phyloP scores from a whole-genome alignment of 1,140 invertebrate species.

The Bombus impatiens region DNA sequence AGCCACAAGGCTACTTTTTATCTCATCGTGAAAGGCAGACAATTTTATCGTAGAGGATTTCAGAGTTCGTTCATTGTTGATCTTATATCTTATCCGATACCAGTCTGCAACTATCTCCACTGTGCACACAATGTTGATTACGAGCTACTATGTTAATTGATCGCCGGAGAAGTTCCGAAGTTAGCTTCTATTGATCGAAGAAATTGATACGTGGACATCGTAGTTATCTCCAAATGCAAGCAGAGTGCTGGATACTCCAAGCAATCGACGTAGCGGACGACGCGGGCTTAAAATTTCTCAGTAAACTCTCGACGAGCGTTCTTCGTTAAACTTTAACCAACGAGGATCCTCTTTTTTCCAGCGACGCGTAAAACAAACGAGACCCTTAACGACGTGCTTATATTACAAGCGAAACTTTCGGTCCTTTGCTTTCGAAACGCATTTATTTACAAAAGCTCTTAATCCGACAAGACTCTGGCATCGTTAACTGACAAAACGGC shows the following conservation, averaged over 20 bases:
- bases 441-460: background rate
- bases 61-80: background rate
- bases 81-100: conserved; percentile 20
- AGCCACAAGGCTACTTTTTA: background rate
- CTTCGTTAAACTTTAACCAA: conserved; percentile 13
- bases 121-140: conserved; percentile 32
- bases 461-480: background rate
- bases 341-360: background rate
- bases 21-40: background rate
- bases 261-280: conserved; percentile 17
- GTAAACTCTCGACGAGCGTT: background rate
- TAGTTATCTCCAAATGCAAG: background rate
- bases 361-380: background rate
- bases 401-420: background rate
- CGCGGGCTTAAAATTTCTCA: background rate
- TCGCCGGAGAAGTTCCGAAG: conserved; percentile 16
- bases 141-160: conserved; percentile 42
- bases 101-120: conserved; percentile 1
- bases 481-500: background rate
- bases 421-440: background rate
- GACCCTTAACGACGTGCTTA: conserved; percentile 1
- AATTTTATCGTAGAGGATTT: background rate
- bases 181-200: conserved; percentile 39
- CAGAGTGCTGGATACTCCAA: background rate
- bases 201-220: conserved; percentile 38